These are phyloP conservation scores for Drosophila longiperda DNA, from an alignment of 2,888 invertebrate genomes.

Conservation along the genomic window DNA sequence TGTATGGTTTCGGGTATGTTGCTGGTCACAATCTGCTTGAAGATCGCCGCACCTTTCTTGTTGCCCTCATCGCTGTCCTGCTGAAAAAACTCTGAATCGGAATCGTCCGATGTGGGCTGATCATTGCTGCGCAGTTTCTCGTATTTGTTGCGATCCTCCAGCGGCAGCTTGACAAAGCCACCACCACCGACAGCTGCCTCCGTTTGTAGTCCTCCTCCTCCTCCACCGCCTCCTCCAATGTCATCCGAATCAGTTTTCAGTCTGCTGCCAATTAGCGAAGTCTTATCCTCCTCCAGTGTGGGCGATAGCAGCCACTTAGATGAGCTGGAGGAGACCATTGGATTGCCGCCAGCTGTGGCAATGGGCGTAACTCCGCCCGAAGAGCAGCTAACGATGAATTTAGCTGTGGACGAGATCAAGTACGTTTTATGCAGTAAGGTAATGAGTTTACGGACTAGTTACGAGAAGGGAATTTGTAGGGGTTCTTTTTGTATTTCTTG, in stretches of 20 bases:
- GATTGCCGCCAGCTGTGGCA: slow-evolving; percentile 36
- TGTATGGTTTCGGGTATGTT: slow-evolving; percentile 87
- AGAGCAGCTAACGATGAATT: slow-evolving; percentile 67
- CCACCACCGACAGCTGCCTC: slow-evolving; percentile 22
- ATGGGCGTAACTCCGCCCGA: slow-evolving; percentile 58
- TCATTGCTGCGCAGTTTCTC: slow-evolving; percentile 90
- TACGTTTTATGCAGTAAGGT: slow-evolving; percentile 85
- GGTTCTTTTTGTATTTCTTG: background rate
- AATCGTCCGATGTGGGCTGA: slow-evolving; percentile 86
- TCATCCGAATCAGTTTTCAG: slow-evolving; percentile 80
- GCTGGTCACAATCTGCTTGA: slow-evolving; percentile 85
- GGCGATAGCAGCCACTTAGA: slow-evolving; percentile 85
- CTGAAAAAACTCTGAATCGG: slow-evolving; percentile 85
- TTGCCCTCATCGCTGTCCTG: slow-evolving; percentile 78
- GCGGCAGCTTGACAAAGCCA: slow-evolving; percentile 87
- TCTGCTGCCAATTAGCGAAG: slow-evolving; percentile 82
- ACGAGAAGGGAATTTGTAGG: slow-evolving; percentile 16
- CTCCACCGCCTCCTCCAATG: slow-evolving; percentile 43
- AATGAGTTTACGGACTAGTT: slow-evolving; percentile 71
- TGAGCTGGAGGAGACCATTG: slow-evolving; percentile 79
- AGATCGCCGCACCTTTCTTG: slow-evolving; percentile 81
- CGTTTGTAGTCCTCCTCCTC: slow-evolving; percentile 29
- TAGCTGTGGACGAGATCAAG: slow-evolving; percentile 82
- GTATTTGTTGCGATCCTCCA: slow-evolving; percentile 91
- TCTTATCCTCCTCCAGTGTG: slow-evolving; percentile 84